phyloP scores from a whole-genome alignment of 2,113 vertebrate species.

The Lutjanus erythropterus region DNA sequence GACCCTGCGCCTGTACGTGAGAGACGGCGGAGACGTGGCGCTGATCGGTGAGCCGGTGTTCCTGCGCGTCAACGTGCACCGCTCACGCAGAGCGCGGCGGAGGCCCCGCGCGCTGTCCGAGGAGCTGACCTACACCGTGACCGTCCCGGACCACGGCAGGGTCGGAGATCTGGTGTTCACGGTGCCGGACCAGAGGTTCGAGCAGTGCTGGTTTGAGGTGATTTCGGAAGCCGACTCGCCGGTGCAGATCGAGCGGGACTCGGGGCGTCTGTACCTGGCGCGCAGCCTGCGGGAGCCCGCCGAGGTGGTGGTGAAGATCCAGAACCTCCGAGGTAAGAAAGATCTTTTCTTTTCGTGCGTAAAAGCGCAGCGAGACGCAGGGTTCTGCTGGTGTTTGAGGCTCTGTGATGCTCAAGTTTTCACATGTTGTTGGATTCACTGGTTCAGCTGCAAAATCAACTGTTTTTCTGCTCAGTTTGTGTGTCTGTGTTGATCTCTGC shows the following conservation, averaged over 20 bases:
- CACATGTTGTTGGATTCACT: not conserved
- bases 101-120: conserved; percentile 74
- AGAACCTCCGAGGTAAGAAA: conserved; percentile 84
- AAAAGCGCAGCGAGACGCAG: not conserved
- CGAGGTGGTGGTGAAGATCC: conserved; percentile 87
- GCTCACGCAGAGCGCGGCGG: conserved; percentile 43
- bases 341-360: not conserved
- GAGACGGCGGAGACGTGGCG: conserved; percentile 75
- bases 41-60: conserved; percentile 73
- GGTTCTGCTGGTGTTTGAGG: not conserved
- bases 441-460: not conserved
- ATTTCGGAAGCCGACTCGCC: conserved; percentile 73
- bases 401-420: not conserved
- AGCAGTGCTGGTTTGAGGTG: conserved; percentile 87
- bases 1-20: conserved; percentile 72
- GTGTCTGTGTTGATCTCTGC: not conserved
- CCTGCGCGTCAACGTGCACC: conserved; percentile 64
- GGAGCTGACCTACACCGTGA: conserved; percentile 83
- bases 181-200: conserved; percentile 85
- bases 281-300: conserved; percentile 80
- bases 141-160: conserved; percentile 79
- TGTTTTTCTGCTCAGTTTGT: not conserved
- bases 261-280: conserved; percentile 87
- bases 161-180: conserved; percentile 89
- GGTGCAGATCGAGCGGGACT: conserved; percentile 87